A percentile compares a stretch with the other conserved stretches of the same genome.
Conservation (phyloP, 2,113 vertebrate genomes). For the Ciconia stormi region DNA sequence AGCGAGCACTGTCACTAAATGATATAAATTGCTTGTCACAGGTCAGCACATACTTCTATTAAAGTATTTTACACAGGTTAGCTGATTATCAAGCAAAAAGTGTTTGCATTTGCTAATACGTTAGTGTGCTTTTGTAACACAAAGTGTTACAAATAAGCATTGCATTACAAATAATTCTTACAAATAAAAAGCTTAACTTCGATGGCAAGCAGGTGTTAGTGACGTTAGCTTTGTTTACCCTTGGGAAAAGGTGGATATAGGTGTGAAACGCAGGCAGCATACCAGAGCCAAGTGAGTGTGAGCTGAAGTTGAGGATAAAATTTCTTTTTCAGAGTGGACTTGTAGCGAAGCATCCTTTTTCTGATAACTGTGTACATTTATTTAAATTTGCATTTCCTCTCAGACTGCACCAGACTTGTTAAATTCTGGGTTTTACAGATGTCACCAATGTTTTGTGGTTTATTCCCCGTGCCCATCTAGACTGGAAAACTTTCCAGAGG, state of each 20-base stretch:
- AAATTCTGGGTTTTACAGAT: not conserved
- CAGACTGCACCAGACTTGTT: no score
- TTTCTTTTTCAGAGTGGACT: not conserved
- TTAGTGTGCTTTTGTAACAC: not conserved
- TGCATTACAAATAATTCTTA: not conserved
- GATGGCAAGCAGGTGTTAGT: not conserved
- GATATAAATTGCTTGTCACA: not conserved
- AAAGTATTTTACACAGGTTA: not conserved
- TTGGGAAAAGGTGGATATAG: not conserved
- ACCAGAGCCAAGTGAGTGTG: not conserved
- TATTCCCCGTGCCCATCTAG: not conserved
- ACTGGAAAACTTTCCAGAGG: not conserved
- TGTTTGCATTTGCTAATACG: not conserved
- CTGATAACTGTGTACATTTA: not conserved
- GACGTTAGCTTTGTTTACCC: not conserved
- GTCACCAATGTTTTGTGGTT: not conserved
- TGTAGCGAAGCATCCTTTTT: not conserved
- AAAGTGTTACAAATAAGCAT: not conserved
- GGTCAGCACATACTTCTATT: not conserved
- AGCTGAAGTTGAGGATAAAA: not conserved
- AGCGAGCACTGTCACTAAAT: not conserved
- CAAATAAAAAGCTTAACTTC: not conserved
- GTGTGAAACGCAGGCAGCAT: accelerated
- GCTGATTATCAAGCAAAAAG: not conserved
- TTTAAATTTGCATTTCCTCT: not conserved